Conservation (phyloP, 1,140 invertebrate genomes). For the Achatina immaculata region DNA sequence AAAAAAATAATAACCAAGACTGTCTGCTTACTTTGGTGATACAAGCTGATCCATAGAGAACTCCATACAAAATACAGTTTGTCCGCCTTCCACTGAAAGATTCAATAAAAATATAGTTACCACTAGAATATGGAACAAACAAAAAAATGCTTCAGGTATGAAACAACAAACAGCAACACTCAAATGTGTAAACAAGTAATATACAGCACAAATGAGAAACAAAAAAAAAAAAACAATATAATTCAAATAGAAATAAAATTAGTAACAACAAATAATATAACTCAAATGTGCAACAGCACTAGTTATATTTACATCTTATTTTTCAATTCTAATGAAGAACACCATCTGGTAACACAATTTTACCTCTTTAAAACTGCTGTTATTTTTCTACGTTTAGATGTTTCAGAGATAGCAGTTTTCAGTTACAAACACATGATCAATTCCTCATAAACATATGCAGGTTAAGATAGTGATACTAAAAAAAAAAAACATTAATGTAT, state of each 20-base stretch:
- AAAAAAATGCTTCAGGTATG: not conserved
- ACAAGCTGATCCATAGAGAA: constrained; percentile 78
- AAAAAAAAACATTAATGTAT: not conserved
- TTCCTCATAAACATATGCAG: too few species aligned
- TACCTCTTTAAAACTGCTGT: too few species aligned
- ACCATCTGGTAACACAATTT: too few species aligned
- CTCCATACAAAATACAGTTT: constrained; percentile 76
- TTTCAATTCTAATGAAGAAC: too few species aligned
- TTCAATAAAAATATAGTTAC: constrained; percentile 28
- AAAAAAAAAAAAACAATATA: not conserved
- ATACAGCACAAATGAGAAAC: not conserved
- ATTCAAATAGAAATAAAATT: not conserved
- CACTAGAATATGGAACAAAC: not conserved
- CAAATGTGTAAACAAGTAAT: not conserved
- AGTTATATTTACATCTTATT: too few species aligned
- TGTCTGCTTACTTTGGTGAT: constrained; percentile 77
- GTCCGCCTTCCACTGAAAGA: constrained; percentile 71
- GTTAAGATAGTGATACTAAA: too few species aligned
- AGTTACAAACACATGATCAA: too few species aligned
- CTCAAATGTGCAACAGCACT: not conserved
- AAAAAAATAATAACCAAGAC: too few species aligned
- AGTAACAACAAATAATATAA: not conserved
- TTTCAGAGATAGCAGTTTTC: too few species aligned
- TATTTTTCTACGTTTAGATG: too few species aligned
- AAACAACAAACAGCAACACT: not conserved